These are phyloP conservation scores for Diplodus sargus DNA, from an alignment of 2,797 vertebrate species.

Conservation along the genomic window DNA sequence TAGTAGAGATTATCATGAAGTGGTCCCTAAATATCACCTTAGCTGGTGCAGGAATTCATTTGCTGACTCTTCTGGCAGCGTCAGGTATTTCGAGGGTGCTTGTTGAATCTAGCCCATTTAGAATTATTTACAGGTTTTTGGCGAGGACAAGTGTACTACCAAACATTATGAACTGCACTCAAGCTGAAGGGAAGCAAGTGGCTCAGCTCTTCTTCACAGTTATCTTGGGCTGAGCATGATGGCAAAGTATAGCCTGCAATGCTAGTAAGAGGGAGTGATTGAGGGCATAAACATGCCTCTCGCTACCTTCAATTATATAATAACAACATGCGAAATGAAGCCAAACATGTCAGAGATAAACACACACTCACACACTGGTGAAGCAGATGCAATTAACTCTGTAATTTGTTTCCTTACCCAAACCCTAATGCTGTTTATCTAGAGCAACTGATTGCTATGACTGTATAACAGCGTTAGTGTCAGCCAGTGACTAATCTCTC, in stretches of 20 bases:
- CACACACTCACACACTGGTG: neutral
- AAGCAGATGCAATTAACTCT: neutral
- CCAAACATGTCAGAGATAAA: conserved; percentile 18
- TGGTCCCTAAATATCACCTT: conserved; percentile 1
- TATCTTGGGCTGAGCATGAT: neutral
- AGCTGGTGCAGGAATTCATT: neutral
- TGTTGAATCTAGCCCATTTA: neutral
- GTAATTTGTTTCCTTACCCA: neutral
- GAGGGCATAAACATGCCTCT: conserved; percentile 9
- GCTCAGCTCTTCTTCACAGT: neutral
- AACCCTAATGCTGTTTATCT: neutral
- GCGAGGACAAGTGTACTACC: neutral
- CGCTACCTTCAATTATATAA: conserved; percentile 35
- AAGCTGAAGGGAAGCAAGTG: conserved; percentile 2
- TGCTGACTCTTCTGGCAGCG: neutral
- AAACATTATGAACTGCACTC: neutral
- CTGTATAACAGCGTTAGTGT: neutral
- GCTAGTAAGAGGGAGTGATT: conserved; percentile 2
- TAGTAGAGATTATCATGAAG: neutral
- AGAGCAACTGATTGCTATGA: neutral
- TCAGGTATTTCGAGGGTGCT: neutral
- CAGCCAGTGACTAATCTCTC: conserved; percentile 25
- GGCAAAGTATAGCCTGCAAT: conserved; percentile 9
- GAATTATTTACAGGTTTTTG: conserved; percentile 8
- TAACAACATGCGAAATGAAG: conserved; percentile 5